Percentiles rank a stretch among this genome's conserved stretches.
These are phyloP conservation scores for Heliornis fulica DNA, from an alignment of 2,113 vertebrate species.

Conservation along the genomic window DNA sequence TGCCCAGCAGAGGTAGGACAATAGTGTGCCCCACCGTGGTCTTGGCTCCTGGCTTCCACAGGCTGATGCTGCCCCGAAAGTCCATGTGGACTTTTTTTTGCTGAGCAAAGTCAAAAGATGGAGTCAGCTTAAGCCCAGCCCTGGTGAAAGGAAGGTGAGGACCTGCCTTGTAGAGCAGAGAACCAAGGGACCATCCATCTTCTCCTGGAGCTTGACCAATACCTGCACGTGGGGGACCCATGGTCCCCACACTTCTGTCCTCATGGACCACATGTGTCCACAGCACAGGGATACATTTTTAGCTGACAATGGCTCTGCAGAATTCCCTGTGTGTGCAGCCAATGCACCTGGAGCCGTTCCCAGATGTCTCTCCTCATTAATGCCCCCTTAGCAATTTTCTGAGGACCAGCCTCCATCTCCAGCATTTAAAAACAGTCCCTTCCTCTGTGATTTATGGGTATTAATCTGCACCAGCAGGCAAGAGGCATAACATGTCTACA, in stretches of 20 bases:
- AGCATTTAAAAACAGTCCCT: conserved; percentile 61
- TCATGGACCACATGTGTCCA: background rate
- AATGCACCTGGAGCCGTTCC: conserved; percentile 44
- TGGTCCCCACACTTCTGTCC: background rate
- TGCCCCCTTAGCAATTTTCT: conserved; percentile 56
- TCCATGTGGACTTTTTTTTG: background rate
- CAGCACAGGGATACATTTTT: conserved; percentile 7
- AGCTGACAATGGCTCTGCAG: conserved; percentile 14
- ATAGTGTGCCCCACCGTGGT: background rate
- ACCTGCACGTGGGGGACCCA: accelerated
- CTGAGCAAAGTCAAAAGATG: background rate
- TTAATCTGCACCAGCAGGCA: conserved; percentile 51
- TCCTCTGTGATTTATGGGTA: conserved; percentile 66
- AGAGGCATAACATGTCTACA: conserved; percentile 43
- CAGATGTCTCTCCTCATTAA: conserved; percentile 50
- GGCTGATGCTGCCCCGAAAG: background rate
- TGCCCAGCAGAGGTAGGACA: background rate
- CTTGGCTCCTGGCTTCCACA: background rate
- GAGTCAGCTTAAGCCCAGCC: background rate
- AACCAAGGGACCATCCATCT: background rate
- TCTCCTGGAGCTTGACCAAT: background rate
- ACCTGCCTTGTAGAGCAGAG: background rate
- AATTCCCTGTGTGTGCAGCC: background rate
- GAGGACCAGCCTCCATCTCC: conserved; percentile 46
- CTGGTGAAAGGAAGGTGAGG: background rate